phyloP scores from a whole-genome alignment of 2,888 invertebrate species.

The Sinhomidia bicolor region DNA sequence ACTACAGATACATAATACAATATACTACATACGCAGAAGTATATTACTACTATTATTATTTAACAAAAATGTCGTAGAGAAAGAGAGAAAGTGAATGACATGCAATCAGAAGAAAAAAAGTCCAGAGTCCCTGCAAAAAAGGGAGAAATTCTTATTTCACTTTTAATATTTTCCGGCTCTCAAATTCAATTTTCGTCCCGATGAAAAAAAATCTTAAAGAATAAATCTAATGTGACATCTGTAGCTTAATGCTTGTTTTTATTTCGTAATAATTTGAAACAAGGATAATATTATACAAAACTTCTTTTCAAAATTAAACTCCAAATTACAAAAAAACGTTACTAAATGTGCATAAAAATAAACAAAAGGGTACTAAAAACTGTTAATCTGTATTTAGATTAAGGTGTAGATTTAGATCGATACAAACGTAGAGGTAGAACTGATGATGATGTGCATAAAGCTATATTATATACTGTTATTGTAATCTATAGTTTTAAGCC shows the following conservation, averaged over 20 bases:
- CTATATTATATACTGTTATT: slow-evolving; percentile 40
- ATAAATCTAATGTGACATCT: too few species aligned
- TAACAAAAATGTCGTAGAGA: slow-evolving; percentile 24
- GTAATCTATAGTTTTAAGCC: slow-evolving; percentile 45
- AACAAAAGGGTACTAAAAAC: slow-evolving; percentile 65
- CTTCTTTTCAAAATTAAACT: slow-evolving; percentile 27
- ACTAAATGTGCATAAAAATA: slow-evolving; percentile 45
- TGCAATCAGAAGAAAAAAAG: slow-evolving; percentile 24
- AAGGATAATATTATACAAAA: too few species aligned
- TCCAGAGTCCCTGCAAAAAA: neutral
- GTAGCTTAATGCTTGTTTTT: neutral
- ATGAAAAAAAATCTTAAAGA: neutral
- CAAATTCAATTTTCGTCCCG: neutral
- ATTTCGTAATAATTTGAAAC: slow-evolving; percentile 25
- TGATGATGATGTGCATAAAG: slow-evolving; percentile 26
- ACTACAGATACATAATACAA: slow-evolving; percentile 44
- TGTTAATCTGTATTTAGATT: slow-evolving; percentile 21
- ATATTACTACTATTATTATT: neutral
- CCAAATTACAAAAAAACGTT: neutral
- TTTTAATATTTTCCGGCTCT: slow-evolving; percentile 22
- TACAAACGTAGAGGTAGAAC: slow-evolving; percentile 8
- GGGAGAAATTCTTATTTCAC: neutral
- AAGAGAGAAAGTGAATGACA: neutral
- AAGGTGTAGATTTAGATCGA: neutral
- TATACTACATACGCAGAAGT: slow-evolving; percentile 31